Evolutionary conservation across 2,113 vertebrate species (phyloP).

Genomic region (Xerus inauris): DNA sequence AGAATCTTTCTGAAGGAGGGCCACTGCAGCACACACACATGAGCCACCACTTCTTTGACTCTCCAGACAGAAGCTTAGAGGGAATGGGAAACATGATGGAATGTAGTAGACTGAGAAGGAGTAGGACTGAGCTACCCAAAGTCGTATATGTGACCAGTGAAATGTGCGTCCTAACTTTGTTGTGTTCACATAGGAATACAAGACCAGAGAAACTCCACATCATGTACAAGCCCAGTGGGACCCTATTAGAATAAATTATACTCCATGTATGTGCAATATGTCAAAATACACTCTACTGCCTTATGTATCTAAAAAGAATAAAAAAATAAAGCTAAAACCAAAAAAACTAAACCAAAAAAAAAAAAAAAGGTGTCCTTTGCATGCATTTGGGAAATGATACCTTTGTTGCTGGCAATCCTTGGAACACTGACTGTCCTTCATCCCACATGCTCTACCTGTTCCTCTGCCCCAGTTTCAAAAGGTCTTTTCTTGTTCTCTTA

Average conservation of each 20-base stretch:
- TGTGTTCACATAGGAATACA: too few species aligned
- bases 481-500: slow-evolving; percentile 35
- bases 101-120: neutral
- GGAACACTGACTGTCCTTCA: slow-evolving; percentile 44
- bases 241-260: too few species aligned
- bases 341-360: too few species aligned
- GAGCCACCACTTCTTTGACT: neutral
- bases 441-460: neutral
- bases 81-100: neutral
- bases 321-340: too few species aligned
- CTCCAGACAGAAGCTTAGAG: neutral
- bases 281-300: too few species aligned
- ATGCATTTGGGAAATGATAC: neutral
- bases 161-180: neutral
- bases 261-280: too few species aligned
- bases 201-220: too few species aligned
- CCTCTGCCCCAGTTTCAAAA: slow-evolving; percentile 68
- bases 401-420: neutral
- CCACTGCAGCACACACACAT: too few species aligned
- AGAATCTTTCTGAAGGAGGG: neutral
- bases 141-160: neutral
- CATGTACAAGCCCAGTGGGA: too few species aligned
- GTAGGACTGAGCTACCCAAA: neutral
- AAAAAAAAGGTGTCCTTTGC: neutral
- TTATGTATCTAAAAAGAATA: too few species aligned